These are phyloP conservation scores for Eretmochelys imbricata DNA, from an alignment of 2,113 vertebrate species.

Conservation along the genomic window DNA sequence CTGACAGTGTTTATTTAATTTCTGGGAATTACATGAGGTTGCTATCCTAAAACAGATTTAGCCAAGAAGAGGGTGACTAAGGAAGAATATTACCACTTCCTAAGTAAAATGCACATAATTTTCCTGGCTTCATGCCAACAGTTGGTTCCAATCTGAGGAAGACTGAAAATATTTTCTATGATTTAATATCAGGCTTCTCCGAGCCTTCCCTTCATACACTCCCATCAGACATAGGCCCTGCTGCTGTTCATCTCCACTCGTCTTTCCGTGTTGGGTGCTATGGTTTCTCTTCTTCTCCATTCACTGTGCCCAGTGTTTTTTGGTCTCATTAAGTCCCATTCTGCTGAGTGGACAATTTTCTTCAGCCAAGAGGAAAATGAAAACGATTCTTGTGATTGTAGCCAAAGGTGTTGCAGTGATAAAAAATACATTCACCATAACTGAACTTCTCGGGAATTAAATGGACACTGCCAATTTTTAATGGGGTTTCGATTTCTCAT, in stretches of 20 bases:
- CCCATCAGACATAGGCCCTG: neutral
- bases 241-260: neutral
- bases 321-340: neutral
- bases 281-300: neutral
- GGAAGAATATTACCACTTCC: neutral
- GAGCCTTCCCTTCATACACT: neutral
- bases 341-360: neutral
- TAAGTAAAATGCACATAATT: neutral
- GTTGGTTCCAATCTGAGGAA: neutral
- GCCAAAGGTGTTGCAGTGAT: neutral
- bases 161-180: neutral
- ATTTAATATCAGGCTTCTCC: neutral
- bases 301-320: rapidly evolving
- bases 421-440: neutral
- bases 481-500: neutral
- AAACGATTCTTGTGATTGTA: neutral
- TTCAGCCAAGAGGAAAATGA: neutral
- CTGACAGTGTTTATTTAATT: rapidly evolving
- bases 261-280: neutral
- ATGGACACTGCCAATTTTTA: neutral
- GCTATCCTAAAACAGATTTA: neutral
- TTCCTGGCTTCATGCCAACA: neutral
- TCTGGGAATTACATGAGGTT: neutral
- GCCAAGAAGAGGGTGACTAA: neutral
- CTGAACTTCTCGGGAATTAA: neutral